Conservation (phyloP, 2,797 vertebrate genomes). For the Typhlichthys eigenmanni region DNA sequence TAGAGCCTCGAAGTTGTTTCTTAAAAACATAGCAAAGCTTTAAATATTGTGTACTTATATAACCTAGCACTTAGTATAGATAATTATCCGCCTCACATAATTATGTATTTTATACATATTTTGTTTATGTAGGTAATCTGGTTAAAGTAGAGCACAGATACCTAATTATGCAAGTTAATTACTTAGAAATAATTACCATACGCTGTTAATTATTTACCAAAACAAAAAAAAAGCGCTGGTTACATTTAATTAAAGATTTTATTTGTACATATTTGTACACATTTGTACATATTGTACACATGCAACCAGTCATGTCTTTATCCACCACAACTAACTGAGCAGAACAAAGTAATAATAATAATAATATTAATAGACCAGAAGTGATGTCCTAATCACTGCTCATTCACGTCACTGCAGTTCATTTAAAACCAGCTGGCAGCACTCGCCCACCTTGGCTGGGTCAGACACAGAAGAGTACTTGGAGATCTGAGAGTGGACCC, state of each 20-base stretch:
- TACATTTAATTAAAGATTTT: slow-evolving; percentile 33
- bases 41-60: no score
- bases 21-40: no score
- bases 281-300: no score
- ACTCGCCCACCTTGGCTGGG: slow-evolving; percentile 92
- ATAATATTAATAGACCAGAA: slow-evolving; percentile 42
- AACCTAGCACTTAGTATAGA: no score
- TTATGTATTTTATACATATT: no score
- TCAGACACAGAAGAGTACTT: slow-evolving; percentile 89
- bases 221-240: slow-evolving; percentile 37
- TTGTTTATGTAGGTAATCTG: no score
- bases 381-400: slow-evolving; percentile 34
- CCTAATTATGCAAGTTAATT: background rate
- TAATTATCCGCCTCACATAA: no score
- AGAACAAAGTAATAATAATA: slow-evolving; percentile 57
- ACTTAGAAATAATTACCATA: background rate
- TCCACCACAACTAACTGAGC: slow-evolving; percentile 59
- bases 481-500: slow-evolving; percentile 91
- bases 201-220: background rate
- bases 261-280: slow-evolving; percentile 55
- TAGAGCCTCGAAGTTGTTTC: no score
- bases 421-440: slow-evolving; percentile 91
- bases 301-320: slow-evolving; percentile 62
- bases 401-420: slow-evolving; percentile 79
- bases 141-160: no score